Base-by-base conservation (phyloP, 1,140 invertebrate species). In the Chironomus striatipennis region DNA sequence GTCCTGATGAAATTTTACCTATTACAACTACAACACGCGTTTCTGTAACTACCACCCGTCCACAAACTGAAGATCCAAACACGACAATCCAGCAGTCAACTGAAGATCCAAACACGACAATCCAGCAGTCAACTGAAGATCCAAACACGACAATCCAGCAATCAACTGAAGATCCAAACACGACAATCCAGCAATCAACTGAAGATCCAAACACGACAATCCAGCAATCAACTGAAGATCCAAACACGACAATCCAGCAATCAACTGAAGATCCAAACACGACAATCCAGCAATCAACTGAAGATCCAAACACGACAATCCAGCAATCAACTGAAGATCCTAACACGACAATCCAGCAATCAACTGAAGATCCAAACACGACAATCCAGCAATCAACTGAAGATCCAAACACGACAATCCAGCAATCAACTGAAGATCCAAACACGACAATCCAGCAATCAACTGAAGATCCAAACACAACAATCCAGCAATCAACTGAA, bases 41-140 rank as follows among this genome's bases (percentile, higher is more conserved):
- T 34, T 79, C 79, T 42, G 76, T 77, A 21, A 77, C 79, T 8
- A 77, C 79, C 21, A 79, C 79, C n/a, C n/a, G n/a, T n/a, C n/a
- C n/a, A n/a, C n/a, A n/a, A n/a, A n/a, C n/a, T n/a, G n/a, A n/a
- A n/a, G 7, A 10, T 1, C 15, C 21, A 73, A 73, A 7, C 1
- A 18, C 24, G 5, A 73, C 24, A 5, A 73, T 3, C 21, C 20
- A 18, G 34, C 4, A 15, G 65, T 2, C 20, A 74, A 42, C 18
- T 1, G 0, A 57, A 57, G 47, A 57, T 0, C 9, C 9, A 34
- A n/a, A n/a, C n/a, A 34, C 24, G 5, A 34, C 24, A 34, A 34
- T 5, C 10, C 10, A 34, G 34, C 4, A 15, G 65, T 2, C 9
- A 74, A 42, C 18, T 1, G 0, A 57, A 57, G 47, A 57, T 2